Conservation (phyloP, 1,140 invertebrate species). For the Euwallacea similis region DNA sequence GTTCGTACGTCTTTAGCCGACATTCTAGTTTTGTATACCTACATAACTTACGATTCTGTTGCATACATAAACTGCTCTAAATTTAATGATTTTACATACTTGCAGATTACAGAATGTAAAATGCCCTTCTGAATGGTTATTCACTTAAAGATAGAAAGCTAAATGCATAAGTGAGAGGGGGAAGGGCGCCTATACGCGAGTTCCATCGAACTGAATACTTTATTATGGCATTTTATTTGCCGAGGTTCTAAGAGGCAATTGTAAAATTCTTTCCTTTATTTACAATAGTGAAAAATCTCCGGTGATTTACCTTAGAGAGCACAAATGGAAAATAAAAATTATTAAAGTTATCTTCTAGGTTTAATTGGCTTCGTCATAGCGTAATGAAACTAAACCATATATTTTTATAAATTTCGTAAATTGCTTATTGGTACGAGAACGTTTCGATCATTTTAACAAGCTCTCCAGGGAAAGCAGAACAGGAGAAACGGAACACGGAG, state of each 20-base stretch:
- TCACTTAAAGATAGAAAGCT: no score
- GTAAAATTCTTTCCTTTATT: neutral
- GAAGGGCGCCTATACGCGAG: neutral
- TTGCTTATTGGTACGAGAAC: constrained; percentile 1
- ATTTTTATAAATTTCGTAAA: constrained; percentile 11
- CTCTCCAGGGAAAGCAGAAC: constrained; percentile 8
- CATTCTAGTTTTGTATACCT: neutral
- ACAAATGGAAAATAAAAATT: constrained; percentile 5
- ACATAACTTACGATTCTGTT: no score
- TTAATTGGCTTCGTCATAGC: constrained; percentile 12
- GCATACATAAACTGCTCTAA: no score
- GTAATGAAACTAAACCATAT: neutral
- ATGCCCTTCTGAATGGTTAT: no score
- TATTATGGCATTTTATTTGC: neutral
- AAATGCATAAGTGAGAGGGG: neutral
- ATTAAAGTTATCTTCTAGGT: neutral
- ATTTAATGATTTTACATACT: no score
- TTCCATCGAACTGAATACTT: neutral
- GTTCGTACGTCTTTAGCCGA: neutral
- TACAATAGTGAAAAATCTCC: neutral
- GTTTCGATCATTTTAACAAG: constrained; percentile 15
- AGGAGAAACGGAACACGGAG: constrained; percentile 14
- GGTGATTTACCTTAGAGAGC: neutral
- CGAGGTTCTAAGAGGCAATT: neutral
- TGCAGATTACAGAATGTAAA: no score